Conservation (phyloP, 2,113 vertebrate species). For the Spilogale gracilis region DNA sequence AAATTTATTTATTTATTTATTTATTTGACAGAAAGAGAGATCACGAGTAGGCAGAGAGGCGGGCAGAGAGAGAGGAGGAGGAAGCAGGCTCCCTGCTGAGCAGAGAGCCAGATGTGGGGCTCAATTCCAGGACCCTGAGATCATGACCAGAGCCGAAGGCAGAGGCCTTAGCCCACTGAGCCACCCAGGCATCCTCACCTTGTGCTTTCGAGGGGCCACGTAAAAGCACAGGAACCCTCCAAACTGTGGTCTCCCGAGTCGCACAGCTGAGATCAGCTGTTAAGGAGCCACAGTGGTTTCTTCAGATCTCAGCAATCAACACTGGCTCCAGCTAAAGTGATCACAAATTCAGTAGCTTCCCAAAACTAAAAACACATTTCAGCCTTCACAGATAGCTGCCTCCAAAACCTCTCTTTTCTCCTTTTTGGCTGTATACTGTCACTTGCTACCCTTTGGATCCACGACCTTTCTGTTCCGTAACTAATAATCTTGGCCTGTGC, state of each 20-base stretch:
- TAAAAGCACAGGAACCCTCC: not conserved
- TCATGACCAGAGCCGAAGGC: too few relatives aligned
- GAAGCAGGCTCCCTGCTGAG: too few relatives aligned
- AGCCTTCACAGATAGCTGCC: not conserved
- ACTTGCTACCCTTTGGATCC: not conserved
- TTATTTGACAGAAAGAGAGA: too few relatives aligned
- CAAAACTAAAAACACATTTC: not conserved
- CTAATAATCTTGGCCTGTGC: not conserved
- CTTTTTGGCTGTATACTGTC: not conserved
- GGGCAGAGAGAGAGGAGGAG: too few relatives aligned
- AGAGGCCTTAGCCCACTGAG: too few relatives aligned
- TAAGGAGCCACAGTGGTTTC: not conserved
- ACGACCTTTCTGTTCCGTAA: not conserved
- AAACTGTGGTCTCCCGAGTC: not conserved
- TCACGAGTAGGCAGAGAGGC: too few relatives aligned
- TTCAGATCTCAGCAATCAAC: not conserved
- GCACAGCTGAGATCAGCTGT: not conserved
- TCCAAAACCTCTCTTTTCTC: not conserved
- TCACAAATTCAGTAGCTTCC: not conserved
- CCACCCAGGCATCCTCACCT: too few relatives aligned
- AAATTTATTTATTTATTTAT: too few relatives aligned
- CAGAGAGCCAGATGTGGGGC: too few relatives aligned
- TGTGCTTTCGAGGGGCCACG: not conserved
- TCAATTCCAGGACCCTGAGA: too few relatives aligned
- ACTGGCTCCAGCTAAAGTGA: not conserved